Evolutionary conservation across 2,888 invertebrate genomes (phyloP), one percentile per base, ranked within the genome.

Genomic region (Palloptera scutellata): DNA sequence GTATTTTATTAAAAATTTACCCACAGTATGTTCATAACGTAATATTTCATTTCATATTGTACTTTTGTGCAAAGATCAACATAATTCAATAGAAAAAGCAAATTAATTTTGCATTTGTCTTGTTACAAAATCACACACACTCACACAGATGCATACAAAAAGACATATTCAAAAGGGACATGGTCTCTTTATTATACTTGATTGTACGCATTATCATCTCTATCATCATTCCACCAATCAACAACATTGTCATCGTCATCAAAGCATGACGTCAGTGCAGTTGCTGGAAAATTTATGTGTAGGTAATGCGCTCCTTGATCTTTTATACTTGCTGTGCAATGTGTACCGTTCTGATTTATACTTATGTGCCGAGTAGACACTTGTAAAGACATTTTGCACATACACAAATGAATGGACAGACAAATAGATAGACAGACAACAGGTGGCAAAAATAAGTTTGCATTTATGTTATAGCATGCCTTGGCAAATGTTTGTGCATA

Each of bases 71-170:
- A n/a, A n/a, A n/a, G n/a, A n/a, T n/a, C n/a, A n/a, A n/a, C n/a
- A n/a, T n/a, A n/a, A n/a, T n/a, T n/a, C n/a, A n/a, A n/a, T 59
- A 53, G 43, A 66, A 68, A 68, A 64, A 68, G 69, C 59, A 68
- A 70, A 69, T 71, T 66, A 69, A 69, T 69, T 70, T 68, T 64
- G 59, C 62, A 70, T 68, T 68, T 70, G 68, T 69, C 70, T 70
- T 70, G 64, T 67, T 61, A 59, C 64, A 68, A 70, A 67, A 64
- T 58, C 52, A 53, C 10, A 60, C 17, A 61, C n/a, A 55, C 12
- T 52, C 53, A 45, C 45, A 12, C 59, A 17, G 15, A 51, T 12
- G 8, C 59, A 60, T 30, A 53, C 54, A 40, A n/a, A n/a, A n/a
- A n/a, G 43, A 30, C 55, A 19, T 10, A 53, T 48, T n/a, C n/a